phyloP scores from a whole-genome alignment of 2,797 vertebrate species.

The Sebastes paucispinis region DNA sequence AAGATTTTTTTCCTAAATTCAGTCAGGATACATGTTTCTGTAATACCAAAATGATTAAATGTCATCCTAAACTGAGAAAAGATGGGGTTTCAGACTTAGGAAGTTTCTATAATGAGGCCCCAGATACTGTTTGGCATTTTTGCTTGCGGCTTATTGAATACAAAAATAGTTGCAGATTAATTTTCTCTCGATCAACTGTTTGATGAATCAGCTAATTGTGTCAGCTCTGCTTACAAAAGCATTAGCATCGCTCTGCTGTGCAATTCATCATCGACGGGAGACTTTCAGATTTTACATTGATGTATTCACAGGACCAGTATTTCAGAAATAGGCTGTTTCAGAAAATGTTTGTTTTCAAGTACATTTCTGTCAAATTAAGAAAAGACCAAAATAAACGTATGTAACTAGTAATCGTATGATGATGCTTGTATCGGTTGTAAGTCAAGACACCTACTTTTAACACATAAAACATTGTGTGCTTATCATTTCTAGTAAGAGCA shows the following conservation, averaged over 20 bases:
- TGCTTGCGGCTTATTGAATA: neutral
- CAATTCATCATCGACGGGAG: neutral
- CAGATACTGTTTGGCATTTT: neutral
- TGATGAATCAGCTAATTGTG: neutral
- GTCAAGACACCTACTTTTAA: neutral
- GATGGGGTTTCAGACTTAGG: neutral
- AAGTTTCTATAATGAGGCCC: neutral
- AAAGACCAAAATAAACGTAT: neutral
- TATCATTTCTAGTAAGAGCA: constrained; percentile 78
- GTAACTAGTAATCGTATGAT: neutral
- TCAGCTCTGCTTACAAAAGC: neutral
- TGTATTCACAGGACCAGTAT: neutral
- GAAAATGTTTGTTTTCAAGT: neutral
- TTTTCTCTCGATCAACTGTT: neutral
- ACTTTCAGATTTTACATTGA: neutral
- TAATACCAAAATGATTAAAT: neutral
- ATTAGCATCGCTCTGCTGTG: neutral
- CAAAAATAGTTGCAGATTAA: neutral
- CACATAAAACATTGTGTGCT: neutral
- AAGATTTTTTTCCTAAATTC: neutral
- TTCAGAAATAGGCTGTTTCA: neutral
- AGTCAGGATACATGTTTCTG: neutral
- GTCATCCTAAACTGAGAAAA: neutral
- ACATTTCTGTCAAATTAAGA: neutral
- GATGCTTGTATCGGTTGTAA: neutral